Percentiles rank a stretch among this genome's conserved stretches.
Conservation (phyloP, 1,140 invertebrate species). For the Theocolax elegans region DNA sequence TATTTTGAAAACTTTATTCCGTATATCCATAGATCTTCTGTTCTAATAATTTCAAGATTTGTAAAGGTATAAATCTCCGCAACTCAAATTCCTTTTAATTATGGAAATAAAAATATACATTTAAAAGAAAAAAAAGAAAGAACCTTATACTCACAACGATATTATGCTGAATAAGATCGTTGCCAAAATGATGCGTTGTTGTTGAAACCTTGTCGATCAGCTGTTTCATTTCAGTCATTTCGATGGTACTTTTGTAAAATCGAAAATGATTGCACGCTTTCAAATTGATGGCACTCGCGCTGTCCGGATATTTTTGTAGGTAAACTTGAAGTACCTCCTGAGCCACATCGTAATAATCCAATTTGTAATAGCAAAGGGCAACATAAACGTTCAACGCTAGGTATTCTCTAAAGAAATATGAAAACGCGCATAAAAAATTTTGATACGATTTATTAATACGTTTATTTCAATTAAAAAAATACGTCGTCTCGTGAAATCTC, state of each 20-base stretch:
- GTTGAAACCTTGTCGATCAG: conserved; percentile 81
- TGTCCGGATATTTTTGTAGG: conserved; percentile 91
- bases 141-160: conserved; percentile 83
- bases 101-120: background rate
- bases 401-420: conserved; percentile 85
- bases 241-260: conserved; percentile 93
- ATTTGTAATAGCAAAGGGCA: conserved; percentile 96
- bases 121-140: background rate
- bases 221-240: conserved; percentile 86
- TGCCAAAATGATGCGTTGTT: conserved; percentile 84
- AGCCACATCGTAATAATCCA: conserved; percentile 92
- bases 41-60: no score
- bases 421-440: no score
- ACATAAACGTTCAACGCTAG: conserved; percentile 97
- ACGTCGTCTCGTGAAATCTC: no score
- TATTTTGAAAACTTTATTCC: no score
- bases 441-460: no score
- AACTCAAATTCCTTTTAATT: no score
- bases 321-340: conserved; percentile 96
- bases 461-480: no score
- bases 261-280: conserved; percentile 92
- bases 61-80: no score
- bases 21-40: no score
- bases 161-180: conserved; percentile 95
- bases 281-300: conserved; percentile 93